Evolutionary conservation across 2,113 vertebrate genomes (phyloP), one percentile per base, ranked within the genome.

Genomic region (Chionis minor): DNA sequence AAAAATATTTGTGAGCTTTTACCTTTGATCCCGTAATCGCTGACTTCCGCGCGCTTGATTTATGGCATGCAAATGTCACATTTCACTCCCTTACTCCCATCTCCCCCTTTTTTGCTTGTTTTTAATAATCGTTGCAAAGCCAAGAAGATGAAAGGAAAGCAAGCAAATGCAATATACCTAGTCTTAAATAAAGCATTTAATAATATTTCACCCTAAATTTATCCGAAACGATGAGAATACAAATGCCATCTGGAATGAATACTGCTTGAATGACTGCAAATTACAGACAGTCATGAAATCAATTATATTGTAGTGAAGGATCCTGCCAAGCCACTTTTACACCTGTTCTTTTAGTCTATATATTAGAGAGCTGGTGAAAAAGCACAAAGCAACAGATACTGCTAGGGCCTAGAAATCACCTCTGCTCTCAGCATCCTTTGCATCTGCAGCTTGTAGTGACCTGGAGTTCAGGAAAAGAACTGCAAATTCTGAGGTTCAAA

Each of bases 101-200:
- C 40, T 90, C 19, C 26, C 12, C 22, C 4, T n/a, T 79, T 85
- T 86, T 87, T 47, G 5, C 10, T 83, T 93, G 24, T 62, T 94
- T 94, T 84, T 78, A 88, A 63, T 71, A 81, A 61, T 3, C 56
- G 58, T 30, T 94, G 40, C 65, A 79, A 87, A 79, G 44, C 17
- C 69, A 87, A 80, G 65, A 77, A 73, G 73, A 91, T 81, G 63
- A 94, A 95, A 96, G 28, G 12, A 86, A 88, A 92, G 52, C 47
- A 84, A 92, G 63, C 26, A 47, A 84, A 79, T 74, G 20, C 30
- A 74, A 65, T 67, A 69, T 26, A 83, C 1, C 35, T 72, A 63
- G 12, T 70, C 35, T 88, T 74, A 74, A 81, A 74, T 44, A 74
- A 81, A 69, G 14, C 3, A 75, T 69, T 89, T 79, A 23, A 38